Conservation (phyloP, 2,888 invertebrate genomes). For the Cantharis nigra region DNA sequence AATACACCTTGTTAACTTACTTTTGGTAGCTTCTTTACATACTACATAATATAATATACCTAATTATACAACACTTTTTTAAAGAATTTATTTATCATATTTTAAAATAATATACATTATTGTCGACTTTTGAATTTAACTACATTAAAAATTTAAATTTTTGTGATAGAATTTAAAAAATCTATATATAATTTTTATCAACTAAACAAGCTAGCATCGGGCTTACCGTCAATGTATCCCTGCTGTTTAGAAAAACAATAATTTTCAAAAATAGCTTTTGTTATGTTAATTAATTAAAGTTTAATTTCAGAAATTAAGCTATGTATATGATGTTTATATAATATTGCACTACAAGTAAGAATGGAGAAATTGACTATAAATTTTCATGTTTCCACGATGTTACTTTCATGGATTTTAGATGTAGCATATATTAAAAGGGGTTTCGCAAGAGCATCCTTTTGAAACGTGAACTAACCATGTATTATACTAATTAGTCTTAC, state of each 20-base stretch:
- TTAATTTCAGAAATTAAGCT: neutral
- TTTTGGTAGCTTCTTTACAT: too few species aligned
- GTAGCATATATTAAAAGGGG: slow-evolving; percentile 12
- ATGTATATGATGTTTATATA: neutral
- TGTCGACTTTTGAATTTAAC: too few species aligned
- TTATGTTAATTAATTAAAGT: neutral
- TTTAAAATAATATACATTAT: too few species aligned
- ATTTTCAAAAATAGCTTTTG: neutral
- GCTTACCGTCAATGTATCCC: neutral
- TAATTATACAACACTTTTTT: too few species aligned
- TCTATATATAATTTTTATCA: neutral
- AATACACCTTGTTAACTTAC: too few species aligned
- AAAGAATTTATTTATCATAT: too few species aligned
- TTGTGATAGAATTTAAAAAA: too few species aligned
- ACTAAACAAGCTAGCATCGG: neutral
- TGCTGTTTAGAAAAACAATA: neutral
- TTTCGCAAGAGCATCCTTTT: slow-evolving; percentile 9
- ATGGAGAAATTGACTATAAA: neutral
- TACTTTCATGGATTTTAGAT: neutral
- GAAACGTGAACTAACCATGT: slow-evolving; percentile 14
- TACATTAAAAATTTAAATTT: too few species aligned
- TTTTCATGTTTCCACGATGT: neutral
- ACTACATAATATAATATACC: too few species aligned
- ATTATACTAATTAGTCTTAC: slow-evolving; percentile 19
- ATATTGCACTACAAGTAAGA: neutral